phyloP scores from a whole-genome alignment of 2,113 vertebrate species.

The Oenanthe melanoleuca region DNA sequence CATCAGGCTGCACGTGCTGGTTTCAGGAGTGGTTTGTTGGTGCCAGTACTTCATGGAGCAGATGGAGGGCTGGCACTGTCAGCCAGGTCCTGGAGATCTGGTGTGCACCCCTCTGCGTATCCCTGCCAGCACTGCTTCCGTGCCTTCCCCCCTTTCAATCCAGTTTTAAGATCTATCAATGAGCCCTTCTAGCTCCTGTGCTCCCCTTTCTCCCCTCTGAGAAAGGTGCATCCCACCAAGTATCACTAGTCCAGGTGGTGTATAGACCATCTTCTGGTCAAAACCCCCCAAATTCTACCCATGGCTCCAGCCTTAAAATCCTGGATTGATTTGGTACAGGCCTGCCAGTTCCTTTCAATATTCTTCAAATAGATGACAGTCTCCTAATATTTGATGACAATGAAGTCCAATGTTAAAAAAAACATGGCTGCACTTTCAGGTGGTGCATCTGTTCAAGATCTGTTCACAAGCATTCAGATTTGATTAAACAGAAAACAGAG shows the following conservation, averaged over 20 bases:
- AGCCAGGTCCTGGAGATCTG: background rate
- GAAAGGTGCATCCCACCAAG: no score
- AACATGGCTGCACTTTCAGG: background rate
- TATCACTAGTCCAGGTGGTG: no score
- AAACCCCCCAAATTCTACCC: background rate
- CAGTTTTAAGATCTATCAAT: background rate
- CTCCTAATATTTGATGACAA: background rate
- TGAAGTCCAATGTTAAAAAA: background rate
- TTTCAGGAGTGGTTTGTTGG: background rate
- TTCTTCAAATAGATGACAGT: background rate
- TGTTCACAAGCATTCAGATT: background rate
- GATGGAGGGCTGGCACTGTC: fast-evolving
- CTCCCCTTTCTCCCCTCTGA: background rate
- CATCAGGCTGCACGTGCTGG: background rate
- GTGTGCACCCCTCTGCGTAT: background rate
- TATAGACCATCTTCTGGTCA: background rate
- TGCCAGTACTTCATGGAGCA: no score
- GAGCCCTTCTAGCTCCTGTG: no score
- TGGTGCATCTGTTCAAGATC: background rate
- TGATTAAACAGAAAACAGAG: background rate
- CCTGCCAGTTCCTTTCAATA: background rate
- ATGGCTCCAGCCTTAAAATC: background rate
- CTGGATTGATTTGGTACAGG: background rate
- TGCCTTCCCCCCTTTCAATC: background rate
- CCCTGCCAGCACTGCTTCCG: background rate